phyloP scores from a whole-genome alignment of 2,888 invertebrate species.

The Synergus japonicus region DNA sequence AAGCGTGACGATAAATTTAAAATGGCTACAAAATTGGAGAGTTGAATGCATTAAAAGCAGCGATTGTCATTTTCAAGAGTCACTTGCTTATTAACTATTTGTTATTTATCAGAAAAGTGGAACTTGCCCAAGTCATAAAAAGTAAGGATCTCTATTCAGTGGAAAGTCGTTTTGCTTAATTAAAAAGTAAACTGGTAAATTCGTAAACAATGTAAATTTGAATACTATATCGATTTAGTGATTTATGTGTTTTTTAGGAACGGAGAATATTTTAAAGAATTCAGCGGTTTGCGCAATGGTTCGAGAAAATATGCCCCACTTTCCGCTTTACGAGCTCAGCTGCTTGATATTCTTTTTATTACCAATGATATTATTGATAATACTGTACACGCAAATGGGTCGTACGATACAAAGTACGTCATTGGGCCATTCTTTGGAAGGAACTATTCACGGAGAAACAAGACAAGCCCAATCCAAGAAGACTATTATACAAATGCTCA shows the following conservation, averaged over 20 bases:
- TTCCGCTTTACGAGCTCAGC: constrained; percentile 88
- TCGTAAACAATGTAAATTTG: too few relatives aligned
- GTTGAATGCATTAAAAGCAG: too few relatives aligned
- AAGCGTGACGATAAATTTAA: too few relatives aligned
- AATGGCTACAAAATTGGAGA: too few relatives aligned
- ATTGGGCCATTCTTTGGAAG: constrained; percentile 78
- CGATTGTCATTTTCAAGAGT: too few relatives aligned
- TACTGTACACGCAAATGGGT: constrained; percentile 88
- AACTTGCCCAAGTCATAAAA: background rate
- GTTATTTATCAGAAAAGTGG: background rate
- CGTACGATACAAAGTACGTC: constrained; percentile 49
- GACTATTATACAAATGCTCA: constrained; percentile 88
- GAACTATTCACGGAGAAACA: constrained; percentile 86
- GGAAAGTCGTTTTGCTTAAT: background rate
- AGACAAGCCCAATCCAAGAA: constrained; percentile 85
- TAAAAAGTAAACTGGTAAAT: background rate
- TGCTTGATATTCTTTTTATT: constrained; percentile 89
- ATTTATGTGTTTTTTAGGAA: background rate
- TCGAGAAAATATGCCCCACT: constrained; percentile 77
- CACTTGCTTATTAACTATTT: too few relatives aligned
- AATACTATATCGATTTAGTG: background rate
- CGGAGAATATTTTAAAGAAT: constrained; percentile 78
- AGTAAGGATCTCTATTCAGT: background rate
- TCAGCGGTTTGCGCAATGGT: constrained; percentile 89
- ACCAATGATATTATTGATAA: constrained; percentile 84